Evolutionary conservation across 2,888 invertebrate species (phyloP).

Genomic region (Rhyacophila evoluta): DNA sequence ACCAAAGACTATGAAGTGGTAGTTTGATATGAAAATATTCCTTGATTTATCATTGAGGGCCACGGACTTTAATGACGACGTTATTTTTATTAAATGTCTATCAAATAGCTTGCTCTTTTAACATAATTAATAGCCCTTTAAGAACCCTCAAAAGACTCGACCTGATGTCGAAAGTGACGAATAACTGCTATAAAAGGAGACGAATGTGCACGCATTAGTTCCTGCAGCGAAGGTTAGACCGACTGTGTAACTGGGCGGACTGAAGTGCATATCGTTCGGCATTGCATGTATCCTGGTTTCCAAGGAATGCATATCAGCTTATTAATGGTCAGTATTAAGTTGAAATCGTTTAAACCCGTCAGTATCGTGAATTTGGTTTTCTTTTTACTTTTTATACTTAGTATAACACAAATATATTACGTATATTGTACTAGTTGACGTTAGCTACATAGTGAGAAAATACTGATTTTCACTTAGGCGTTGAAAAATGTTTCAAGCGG

Average conservation of each 20-base stretch:
- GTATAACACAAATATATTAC: no score
- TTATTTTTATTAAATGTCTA: neutral
- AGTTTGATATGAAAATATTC: no score
- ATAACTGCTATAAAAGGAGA: conserved; percentile 16
- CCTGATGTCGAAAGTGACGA: conserved; percentile 7
- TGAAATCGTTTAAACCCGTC: neutral
- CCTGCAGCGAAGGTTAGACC: neutral
- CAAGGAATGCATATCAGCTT: neutral
- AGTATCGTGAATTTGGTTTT: neutral
- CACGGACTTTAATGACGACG: neutral
- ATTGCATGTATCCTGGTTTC: neutral
- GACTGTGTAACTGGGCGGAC: neutral
- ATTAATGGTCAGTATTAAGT: neutral
- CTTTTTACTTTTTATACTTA: no score
- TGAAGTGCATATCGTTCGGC: neutral
- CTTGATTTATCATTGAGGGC: neutral
- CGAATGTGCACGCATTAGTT: neutral
- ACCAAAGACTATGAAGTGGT: no score
- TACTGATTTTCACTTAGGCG: no score
- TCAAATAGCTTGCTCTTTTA: neutral
- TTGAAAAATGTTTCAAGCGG: neutral
- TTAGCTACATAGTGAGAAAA: no score
- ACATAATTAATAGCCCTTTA: neutral
- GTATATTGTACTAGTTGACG: no score
- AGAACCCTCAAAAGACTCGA: neutral